phyloP scores from a whole-genome alignment of 2,797 vertebrate species.

The Neomorphus geoffroyi region DNA sequence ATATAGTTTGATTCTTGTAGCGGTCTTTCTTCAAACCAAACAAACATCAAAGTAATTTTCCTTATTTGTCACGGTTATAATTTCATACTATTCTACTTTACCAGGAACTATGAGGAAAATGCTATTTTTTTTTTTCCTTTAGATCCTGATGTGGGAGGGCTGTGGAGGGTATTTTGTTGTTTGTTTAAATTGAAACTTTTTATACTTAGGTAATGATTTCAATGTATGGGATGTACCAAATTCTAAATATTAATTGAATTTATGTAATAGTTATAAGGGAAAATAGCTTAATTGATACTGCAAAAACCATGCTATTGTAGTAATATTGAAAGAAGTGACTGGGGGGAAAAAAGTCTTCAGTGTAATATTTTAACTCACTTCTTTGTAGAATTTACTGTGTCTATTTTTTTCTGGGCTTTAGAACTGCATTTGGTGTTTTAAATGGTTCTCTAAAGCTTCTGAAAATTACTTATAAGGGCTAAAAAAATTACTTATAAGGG shows the following conservation, averaged over 20 bases:
- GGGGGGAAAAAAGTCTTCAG: not conserved
- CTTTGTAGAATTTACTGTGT: not conserved
- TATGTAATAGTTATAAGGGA: not conserved
- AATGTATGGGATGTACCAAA: not conserved
- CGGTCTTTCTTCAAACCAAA: not conserved
- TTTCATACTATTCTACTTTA: not conserved
- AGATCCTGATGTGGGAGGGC: fast-evolving
- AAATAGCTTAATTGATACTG: not conserved
- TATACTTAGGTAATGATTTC: not conserved
- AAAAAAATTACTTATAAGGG: not conserved
- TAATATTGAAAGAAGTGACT: not conserved
- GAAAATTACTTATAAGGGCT: not conserved
- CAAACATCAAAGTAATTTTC: not conserved
- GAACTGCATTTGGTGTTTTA: not conserved
- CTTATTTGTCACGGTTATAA: not conserved
- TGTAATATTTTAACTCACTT: not conserved
- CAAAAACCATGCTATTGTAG: not conserved
- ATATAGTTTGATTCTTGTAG: not conserved
- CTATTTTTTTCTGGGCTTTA: not conserved
- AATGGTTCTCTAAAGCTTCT: not conserved
- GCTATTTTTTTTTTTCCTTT: not conserved
- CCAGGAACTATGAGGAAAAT: not conserved
- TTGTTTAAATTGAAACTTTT: not conserved
- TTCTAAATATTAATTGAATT: not conserved
- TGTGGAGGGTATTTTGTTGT: not conserved